Conservation (phyloP, 2,888 invertebrate genomes). For the Stenolophus ochropezus region DNA sequence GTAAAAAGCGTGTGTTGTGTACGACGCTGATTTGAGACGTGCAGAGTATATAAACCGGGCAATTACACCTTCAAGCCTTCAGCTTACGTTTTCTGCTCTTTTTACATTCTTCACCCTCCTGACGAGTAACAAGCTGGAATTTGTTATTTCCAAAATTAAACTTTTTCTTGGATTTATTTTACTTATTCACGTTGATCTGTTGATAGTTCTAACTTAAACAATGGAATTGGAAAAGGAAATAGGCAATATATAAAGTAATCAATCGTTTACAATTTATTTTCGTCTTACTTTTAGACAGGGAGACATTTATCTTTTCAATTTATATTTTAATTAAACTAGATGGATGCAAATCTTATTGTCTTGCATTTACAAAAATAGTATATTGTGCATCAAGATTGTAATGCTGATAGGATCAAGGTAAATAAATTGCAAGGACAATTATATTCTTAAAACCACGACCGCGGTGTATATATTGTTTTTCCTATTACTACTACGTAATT, state of each 20-base stretch:
- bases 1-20: slow-evolving; percentile 12
- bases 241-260: neutral
- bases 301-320: too few relatives aligned
- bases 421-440: too few relatives aligned
- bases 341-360: too few relatives aligned
- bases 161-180: slow-evolving; percentile 5
- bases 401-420: too few relatives aligned
- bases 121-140: neutral
- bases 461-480: too few relatives aligned
- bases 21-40: slow-evolving; percentile 29
- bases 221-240: neutral
- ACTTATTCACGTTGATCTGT: neutral
- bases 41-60: slow-evolving; percentile 35
- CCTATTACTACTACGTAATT: too few relatives aligned
- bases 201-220: neutral
- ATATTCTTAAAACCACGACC: too few relatives aligned
- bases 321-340: too few relatives aligned
- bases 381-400: too few relatives aligned
- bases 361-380: too few relatives aligned
- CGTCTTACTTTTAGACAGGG: neutral
- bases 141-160: neutral
- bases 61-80: slow-evolving; percentile 26
- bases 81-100: neutral
- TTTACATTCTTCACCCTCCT: neutral
- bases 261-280: neutral